Evolutionary conservation across 2,113 vertebrate species (phyloP).

Genomic region (Aplodontia rufa): DNA sequence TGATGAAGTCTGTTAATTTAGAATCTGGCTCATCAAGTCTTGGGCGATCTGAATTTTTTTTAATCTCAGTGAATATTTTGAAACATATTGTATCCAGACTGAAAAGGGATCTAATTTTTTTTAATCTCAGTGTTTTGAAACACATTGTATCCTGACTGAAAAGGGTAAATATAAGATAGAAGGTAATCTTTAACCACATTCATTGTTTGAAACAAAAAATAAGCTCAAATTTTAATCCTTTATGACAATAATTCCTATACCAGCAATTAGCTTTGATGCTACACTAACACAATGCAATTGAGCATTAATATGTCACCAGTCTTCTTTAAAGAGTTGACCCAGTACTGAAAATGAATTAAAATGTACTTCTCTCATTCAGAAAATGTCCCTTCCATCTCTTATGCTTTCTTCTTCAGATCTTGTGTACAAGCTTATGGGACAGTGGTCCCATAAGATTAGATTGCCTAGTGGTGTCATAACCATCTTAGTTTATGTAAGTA

Average conservation of each 20-base stretch:
- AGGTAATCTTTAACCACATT: neutral
- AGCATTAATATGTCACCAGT: neutral
- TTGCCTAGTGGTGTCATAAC: neutral
- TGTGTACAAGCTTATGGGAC: neutral
- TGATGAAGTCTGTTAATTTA: constrained; percentile 10
- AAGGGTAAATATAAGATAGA: neutral
- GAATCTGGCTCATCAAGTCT: neutral
- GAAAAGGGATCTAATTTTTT: constrained; percentile 35
- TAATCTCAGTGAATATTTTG: neutral
- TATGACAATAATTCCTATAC: neutral
- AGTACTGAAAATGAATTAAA: neutral
- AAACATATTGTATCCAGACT: neutral
- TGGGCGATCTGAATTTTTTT: constrained; percentile 9
- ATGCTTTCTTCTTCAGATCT: neutral
- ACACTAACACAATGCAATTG: neutral
- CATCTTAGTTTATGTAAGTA: neutral
- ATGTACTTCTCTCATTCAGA: neutral
- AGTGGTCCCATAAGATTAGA: neutral
- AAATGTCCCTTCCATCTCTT: neutral
- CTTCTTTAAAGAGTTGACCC: neutral
- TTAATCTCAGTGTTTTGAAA: neutral
- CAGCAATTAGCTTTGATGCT: neutral
- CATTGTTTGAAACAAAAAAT: neutral
- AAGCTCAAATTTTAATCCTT: neutral
- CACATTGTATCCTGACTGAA: neutral